phyloP scores from a whole-genome alignment of 2,797 vertebrate genomes.

The Chanos chanos region DNA sequence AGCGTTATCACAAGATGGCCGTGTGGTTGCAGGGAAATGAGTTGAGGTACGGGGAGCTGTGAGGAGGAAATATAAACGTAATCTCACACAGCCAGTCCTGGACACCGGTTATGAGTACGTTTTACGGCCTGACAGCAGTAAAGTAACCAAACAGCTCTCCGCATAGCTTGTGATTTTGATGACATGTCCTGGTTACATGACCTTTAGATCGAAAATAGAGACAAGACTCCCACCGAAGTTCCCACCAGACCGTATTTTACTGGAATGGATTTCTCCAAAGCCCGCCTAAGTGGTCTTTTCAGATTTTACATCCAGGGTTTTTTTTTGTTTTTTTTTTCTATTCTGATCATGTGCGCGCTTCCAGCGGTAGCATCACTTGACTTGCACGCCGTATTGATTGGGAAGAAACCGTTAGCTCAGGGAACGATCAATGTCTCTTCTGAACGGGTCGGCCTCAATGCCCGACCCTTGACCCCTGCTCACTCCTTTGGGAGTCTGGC shows the following conservation, averaged over 20 bases:
- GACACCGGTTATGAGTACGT: neutral
- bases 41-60: slow-evolving; percentile 1
- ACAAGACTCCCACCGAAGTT: neutral
- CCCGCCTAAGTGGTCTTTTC: neutral
- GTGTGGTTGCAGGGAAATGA: slow-evolving; percentile 18
- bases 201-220: slow-evolving; percentile 18
- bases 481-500: slow-evolving; percentile 52
- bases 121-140: neutral
- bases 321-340: neutral
- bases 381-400: slow-evolving; percentile 9
- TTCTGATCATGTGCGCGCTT: neutral
- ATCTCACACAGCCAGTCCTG: slow-evolving; percentile 28
- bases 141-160: neutral
- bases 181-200: slow-evolving; percentile 4
- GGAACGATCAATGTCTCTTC: slow-evolving; percentile 52
- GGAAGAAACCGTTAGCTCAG: slow-evolving; percentile 7
- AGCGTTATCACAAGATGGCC: slow-evolving; percentile 10
- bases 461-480: slow-evolving; percentile 42
- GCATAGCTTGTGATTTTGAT: neutral
- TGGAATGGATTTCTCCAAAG: slow-evolving; percentile 3
- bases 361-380: neutral
- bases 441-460: slow-evolving; percentile 51
- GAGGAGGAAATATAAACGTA: slow-evolving; percentile 16
- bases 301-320: neutral
- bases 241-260: neutral